Base-by-base conservation (phyloP, 2,888 invertebrate species). In the Eugnorisma glareosa region DNA sequence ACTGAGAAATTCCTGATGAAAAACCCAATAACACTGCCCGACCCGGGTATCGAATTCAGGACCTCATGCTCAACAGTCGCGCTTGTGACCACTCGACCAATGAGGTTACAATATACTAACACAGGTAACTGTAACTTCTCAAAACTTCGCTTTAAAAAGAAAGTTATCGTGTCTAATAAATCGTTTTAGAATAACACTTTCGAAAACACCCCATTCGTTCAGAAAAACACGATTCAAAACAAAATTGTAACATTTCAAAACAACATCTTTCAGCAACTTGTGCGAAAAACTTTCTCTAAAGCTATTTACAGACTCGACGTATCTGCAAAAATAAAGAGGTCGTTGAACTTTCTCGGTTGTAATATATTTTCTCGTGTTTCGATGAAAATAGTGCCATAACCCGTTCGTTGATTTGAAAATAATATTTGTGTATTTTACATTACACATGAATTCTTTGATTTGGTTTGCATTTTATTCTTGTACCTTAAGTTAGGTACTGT, bases 241-340 rank as follows among this genome's bases (percentile, higher is more conserved):
- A n/a, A 75, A 77, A 64, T 24, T 51, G 63, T 45, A 40, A 83
- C 43, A 31, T 21, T 83, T 54, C 51, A 45, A 37, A 69, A 64
- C 48, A 84, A 69, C 63, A 68, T 48, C 69, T 57, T 79, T 84
- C 77, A 57, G 45, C 48, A 68, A 78, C 28, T 54, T 79, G 21
- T n/a, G 35, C 63, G 43, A 35, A 78, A 68, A 64, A 79, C 35
- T 84, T 79, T 84, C 15, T 83, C 54, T 31, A 31, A 35, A 84
- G 54, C 54, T 40, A 28, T 68, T 78, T 48, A 57, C 79, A 28
- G 79, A 68, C 40, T 57, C 37, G 48, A n/a, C 5, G n/a, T 67
- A 35, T 66, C 69, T 54, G 61, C 15, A 57, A 67, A 79, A 80
- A 84, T 84, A 80, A 80, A 80, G 28, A 63, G n/a, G 28, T 67